Conservation (phyloP, 53 echinoderm and acorn worm genomes). For the Paracentrotus lividus region DNA sequence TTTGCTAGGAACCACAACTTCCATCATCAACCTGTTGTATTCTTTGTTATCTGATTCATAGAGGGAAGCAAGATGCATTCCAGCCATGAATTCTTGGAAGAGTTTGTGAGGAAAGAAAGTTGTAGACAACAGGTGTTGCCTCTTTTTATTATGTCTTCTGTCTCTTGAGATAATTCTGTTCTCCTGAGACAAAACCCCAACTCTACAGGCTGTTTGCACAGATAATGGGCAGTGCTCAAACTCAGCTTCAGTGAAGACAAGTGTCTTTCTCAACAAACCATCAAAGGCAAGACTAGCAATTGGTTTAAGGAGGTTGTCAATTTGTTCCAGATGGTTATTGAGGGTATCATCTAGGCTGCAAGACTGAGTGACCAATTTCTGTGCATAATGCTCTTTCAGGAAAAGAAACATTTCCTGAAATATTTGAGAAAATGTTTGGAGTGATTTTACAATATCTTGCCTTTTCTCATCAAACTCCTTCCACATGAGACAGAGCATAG, state of each 20-base stretch:
- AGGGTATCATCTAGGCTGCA: background rate
- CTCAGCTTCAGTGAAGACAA: background rate
- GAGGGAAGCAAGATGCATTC: conserved; percentile 28
- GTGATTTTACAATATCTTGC: background rate
- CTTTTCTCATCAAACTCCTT: background rate
- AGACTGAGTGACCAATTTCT: background rate
- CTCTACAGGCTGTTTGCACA: background rate
- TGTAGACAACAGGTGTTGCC: background rate
- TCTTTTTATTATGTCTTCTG: background rate
- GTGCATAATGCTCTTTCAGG: background rate
- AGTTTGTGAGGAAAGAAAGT: too few species aligned
- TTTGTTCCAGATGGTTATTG: background rate
- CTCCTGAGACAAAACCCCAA: background rate
- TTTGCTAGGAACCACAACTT: background rate
- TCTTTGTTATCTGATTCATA: background rate
- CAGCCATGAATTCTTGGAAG: too few species aligned
- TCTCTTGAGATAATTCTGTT: background rate
- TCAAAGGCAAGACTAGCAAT: background rate
- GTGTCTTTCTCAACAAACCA: background rate
- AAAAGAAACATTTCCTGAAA: background rate
- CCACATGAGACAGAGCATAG: conserved; percentile 49
- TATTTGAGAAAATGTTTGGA: conserved; percentile 12
- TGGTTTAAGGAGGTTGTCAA: background rate
- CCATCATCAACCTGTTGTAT: background rate
- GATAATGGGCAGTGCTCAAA: background rate